Evolutionary conservation across 2,888 invertebrate species (phyloP), one percentile per base, ranked within the genome.

Genomic region (Strigamia maritima): DNA sequence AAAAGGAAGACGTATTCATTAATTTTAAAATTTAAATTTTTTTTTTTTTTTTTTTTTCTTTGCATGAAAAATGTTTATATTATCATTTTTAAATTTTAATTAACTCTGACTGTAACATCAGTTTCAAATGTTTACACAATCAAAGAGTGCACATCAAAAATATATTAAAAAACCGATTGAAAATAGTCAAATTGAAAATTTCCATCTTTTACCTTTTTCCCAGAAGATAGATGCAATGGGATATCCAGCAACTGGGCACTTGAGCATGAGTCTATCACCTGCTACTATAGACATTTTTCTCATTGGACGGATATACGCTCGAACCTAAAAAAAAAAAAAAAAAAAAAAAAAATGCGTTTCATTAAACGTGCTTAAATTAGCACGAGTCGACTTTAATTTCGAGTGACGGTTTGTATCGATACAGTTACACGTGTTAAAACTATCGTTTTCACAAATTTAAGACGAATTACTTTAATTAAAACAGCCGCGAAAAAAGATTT

Each of bases 191-290:
- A 44, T n/a, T 14, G 12, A 14, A 16, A 6, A 3, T 49, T 1
- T 49, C n/a, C 16, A 22, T 16, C 2, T 22, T 85, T 88, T 87
- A 90, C 95, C 94, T 87, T 95, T 90, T 87, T 95, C 95, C 97
- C 97, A 98, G 19, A 94, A 93, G 83, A 97, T 94, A 75, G 92
- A 92, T 84, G 95, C 94, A 82, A 97, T 94, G 10, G 97, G 97
- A 87, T 95, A 95, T 49, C 97, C 97, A 81, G 97, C 95, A 54
- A 96, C 97, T 0, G 97, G 96, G 85, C 97, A 97, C 85, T 92
- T 91, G 83, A 94, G 93, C 0, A 95, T 93, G 81, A 97, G 89
- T 24, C 92, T 94, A 85, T 95, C 94, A 78, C 95, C 95, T 79
- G 95, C 95, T 44, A 96, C 94, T 81, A 95, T 95, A 31, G 95